Conservation (phyloP, 2,888 invertebrate species). For the Tetragonisca angustula region DNA sequence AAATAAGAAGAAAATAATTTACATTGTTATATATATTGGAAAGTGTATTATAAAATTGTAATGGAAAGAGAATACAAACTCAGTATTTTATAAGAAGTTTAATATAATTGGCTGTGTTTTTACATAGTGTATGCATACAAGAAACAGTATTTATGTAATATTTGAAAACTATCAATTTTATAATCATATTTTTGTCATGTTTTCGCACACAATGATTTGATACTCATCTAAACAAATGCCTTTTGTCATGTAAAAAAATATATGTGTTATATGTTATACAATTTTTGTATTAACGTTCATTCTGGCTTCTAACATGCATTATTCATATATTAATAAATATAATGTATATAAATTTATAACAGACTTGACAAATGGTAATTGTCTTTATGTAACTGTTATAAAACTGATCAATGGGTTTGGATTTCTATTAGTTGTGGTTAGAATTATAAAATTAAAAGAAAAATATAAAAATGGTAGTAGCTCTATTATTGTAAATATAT, state of each 20-base stretch:
- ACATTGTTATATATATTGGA: constrained; percentile 3
- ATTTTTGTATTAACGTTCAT: neutral
- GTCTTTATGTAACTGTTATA: constrained; percentile 10
- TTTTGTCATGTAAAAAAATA: constrained; percentile 19
- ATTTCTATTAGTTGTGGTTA: neutral
- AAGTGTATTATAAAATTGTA: constrained; percentile 41
- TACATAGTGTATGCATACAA: constrained; percentile 44
- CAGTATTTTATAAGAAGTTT: constrained; percentile 41
- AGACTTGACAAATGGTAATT: constrained; percentile 33
- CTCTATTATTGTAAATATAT: constrained; percentile 70
- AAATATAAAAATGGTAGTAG: constrained; percentile 27
- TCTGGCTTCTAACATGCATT: neutral
- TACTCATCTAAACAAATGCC: constrained; percentile 19
- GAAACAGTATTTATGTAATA: constrained; percentile 60
- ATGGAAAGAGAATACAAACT: constrained; percentile 14
- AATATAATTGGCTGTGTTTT: constrained; percentile 64
- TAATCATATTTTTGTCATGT: constrained; percentile 24
- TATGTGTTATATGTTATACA: constrained; percentile 5
- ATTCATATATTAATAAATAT: neutral
- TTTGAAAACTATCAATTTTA: constrained; percentile 32
- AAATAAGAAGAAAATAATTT: constrained; percentile 2
- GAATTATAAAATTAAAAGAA: neutral
- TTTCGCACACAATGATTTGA: constrained; percentile 13
- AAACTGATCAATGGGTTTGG: neutral
- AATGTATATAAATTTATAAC: constrained; percentile 37